These are phyloP conservation scores for Littorina saxatilis DNA, from an alignment of 1,140 invertebrate species.

Conservation along the genomic window DNA sequence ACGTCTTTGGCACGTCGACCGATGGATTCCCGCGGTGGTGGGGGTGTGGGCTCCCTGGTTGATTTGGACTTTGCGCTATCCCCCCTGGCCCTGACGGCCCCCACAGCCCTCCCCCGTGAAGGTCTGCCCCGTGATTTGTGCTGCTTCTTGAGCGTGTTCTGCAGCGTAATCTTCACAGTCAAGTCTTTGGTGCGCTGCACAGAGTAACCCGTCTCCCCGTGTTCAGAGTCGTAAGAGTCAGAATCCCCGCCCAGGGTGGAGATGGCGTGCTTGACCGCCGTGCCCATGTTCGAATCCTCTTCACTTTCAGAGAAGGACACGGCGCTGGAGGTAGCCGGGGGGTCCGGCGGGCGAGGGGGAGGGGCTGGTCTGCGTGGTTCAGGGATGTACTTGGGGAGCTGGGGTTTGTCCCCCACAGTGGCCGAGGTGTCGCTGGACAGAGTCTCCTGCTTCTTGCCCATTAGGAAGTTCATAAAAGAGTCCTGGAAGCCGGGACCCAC, in stretches of 20 bases:
- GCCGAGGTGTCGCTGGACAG: constrained; percentile 70
- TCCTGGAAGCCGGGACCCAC: constrained; percentile 58
- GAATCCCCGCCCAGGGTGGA: constrained; percentile 53
- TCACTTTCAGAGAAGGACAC: constrained; percentile 58
- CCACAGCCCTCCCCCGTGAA: constrained; percentile 18
- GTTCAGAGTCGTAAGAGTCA: constrained; percentile 29
- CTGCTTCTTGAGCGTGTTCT: constrained; percentile 43
- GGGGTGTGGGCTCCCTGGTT: constrained; percentile 36
- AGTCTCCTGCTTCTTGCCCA: constrained; percentile 73
- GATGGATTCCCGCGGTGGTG: constrained; percentile 55
- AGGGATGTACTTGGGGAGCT: constrained; percentile 71
- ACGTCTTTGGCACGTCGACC: constrained; percentile 64
- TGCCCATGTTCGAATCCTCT: constrained; percentile 26
- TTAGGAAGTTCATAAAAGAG: constrained; percentile 71
- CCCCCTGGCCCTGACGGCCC: constrained; percentile 16
- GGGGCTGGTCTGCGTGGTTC: constrained; percentile 60
- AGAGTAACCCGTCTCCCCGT: constrained; percentile 41
- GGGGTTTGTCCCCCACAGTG: constrained; percentile 67
- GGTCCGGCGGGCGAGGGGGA: constrained; percentile 12
- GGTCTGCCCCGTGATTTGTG: constrained; percentile 21
- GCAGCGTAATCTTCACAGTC: constrained; percentile 60
- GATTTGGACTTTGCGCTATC: constrained; percentile 13
- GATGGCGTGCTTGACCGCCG: constrained; percentile 56
- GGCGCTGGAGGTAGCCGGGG: constrained; percentile 23
- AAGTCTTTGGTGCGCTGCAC: constrained; percentile 56